These are phyloP conservation scores for Sympetrum striolatum DNA, from an alignment of 2,888 invertebrate species.

Conservation along the genomic window DNA sequence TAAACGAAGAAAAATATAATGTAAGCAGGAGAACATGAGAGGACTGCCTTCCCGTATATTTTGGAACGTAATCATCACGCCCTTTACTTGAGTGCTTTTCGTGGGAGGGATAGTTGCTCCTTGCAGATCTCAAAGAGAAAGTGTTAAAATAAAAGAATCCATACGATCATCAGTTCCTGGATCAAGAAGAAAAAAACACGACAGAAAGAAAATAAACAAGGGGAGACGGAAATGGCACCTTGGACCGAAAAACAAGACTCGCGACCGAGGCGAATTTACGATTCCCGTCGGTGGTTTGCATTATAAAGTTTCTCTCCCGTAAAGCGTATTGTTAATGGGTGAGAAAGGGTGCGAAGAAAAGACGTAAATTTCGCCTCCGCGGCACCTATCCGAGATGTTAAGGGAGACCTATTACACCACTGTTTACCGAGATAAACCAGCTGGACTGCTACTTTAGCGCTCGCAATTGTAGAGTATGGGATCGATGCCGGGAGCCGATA, in stretches of 20 bases:
- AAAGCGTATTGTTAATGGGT: not conserved
- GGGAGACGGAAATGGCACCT: too few relatives aligned
- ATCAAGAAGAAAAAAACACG: too few relatives aligned
- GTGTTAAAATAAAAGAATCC: too few relatives aligned
- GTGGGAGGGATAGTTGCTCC: too few relatives aligned
- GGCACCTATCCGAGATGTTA: not conserved
- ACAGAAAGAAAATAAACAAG: too few relatives aligned
- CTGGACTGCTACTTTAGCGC: not conserved
- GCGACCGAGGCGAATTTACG: not conserved
- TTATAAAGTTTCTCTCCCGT: not conserved
- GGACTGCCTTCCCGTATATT: too few relatives aligned
- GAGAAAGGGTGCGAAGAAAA: not conserved
- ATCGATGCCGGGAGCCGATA: not conserved
- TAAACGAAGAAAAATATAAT: too few relatives aligned
- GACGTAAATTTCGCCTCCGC: not conserved
- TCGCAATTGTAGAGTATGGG: not conserved
- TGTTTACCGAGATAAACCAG: not conserved
- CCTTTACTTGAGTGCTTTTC: too few relatives aligned
- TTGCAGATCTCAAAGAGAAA: too few relatives aligned
- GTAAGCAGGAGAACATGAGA: too few relatives aligned
- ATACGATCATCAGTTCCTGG: too few relatives aligned
- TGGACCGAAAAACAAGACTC: not conserved
- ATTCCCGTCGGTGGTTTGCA: not conserved
- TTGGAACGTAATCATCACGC: too few relatives aligned
- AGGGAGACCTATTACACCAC: not conserved